Evolutionary conservation across 64 coral and sea anemone species (phyloP), one percentile per base, ranked within the genome.

Genomic region (Platygyra sinensis): DNA sequence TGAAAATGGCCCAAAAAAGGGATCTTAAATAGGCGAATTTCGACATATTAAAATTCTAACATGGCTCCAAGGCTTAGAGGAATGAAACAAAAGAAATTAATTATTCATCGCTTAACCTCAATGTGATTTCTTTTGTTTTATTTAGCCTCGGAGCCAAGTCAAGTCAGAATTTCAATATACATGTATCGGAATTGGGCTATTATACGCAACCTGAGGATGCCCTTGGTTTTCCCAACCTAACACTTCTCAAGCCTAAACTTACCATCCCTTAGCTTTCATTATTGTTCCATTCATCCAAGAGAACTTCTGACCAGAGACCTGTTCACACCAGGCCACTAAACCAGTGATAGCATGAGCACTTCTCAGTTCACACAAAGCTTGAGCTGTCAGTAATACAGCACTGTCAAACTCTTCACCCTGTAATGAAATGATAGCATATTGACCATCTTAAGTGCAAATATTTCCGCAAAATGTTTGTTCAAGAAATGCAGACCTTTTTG

Each of bases 261-360:
- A 99, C 97, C 97, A 96, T 84, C 94, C 94, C 71, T 96, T 95
- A 13, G 97, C 88, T 89, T 99, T 99, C n/a, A 90, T 89, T 17
- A 94, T 79, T 27, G 67, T 88, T 25, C 94, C 97, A 86, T 89
- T 88, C 60, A 96, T 79, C 97, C 97, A 99, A 24, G 91, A 89
- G 36, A 91, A 92, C 20, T 85, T 91, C 52, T 90, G 93, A 54
- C 89, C 94, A 86, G 86, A 75, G 12, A 89, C 62, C 63, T 88
- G 93, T 60, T 92, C 88, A 79, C 94, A 95, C 97, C 93, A 99
- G 36, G 88, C 80, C 87, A 78, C 93, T 61, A 99, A 87, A 52
- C 97, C 97, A 25, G 77, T 52, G 17, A 99, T 67, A 33, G 97
- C 97, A 59, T 99, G 89, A n/a, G 94, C 19, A 93, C 88, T 95